Conservation (phyloP, 2,113 vertebrate genomes). For the Macrotus californicus region DNA sequence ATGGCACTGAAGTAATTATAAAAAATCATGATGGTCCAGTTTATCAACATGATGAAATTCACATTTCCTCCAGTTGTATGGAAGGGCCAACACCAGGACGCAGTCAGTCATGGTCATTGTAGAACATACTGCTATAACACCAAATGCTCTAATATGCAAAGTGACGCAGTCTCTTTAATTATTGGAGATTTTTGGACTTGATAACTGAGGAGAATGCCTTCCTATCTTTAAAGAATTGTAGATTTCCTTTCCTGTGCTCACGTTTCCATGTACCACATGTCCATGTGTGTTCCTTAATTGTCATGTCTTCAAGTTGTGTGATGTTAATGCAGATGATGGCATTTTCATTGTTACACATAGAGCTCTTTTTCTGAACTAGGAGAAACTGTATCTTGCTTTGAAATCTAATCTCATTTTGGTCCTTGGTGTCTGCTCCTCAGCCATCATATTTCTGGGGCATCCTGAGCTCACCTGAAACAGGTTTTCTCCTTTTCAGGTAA, state of each 20-base stretch:
- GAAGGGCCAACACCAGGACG: constrained; percentile 96
- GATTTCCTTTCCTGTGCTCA: no score
- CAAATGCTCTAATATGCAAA: constrained; percentile 87
- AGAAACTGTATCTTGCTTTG: constrained; percentile 3
- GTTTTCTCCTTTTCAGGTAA: not conserved
- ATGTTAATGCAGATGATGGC: no score
- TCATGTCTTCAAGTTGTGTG: no score
- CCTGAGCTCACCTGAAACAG: not conserved
- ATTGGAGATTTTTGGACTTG: constrained; percentile 40
- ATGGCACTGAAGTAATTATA: constrained; percentile 97
- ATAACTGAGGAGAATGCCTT: no score
- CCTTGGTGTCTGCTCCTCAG: not conserved
- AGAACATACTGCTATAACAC: constrained; percentile 93
- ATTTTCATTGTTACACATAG: no score
- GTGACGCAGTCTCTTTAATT: constrained; percentile 92
- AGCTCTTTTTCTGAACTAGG: not conserved
- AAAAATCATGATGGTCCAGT: constrained; percentile 87
- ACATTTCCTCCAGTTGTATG: constrained; percentile 91
- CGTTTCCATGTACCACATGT: no score
- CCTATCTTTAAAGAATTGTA: no score
- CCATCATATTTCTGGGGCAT: not conserved
- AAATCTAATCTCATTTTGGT: constrained; percentile 21
- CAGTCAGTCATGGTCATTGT: constrained; percentile 90
- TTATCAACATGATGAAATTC: constrained; percentile 97
- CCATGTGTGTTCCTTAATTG: no score